A percentile compares a stretch with the other conserved stretches of the same genome.
Evolutionary conservation across 23 tunicate species (phyloP).

Genomic region (Halocynthia roretzi): DNA sequence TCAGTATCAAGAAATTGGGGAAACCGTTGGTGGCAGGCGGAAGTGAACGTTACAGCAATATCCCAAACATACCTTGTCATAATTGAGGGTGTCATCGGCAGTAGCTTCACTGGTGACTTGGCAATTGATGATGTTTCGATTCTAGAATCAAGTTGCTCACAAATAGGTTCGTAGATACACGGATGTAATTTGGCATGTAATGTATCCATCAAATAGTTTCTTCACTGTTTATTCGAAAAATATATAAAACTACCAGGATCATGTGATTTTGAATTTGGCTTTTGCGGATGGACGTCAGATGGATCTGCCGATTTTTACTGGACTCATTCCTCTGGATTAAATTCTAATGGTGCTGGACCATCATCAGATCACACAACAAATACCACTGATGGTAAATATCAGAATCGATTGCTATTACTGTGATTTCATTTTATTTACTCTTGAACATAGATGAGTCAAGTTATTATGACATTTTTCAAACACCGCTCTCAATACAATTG

Average conservation of each 20-base stretch:
- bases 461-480: background rate
- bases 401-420: background rate
- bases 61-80: constrained; percentile 1
- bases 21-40: constrained; percentile 34
- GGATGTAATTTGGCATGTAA: no score
- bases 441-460: background rate
- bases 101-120: constrained; percentile 32
- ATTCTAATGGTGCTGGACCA: constrained; percentile 27
- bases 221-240: no score
- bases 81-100: constrained; percentile 25
- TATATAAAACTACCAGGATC: constrained; percentile 3
- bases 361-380: constrained; percentile 35
- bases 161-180: background rate
- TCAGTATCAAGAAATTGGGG: constrained; percentile 34
- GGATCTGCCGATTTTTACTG: constrained; percentile 27
- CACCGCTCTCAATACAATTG: background rate
- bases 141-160: constrained; percentile 12
- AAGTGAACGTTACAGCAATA: constrained; percentile 17
- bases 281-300: constrained; percentile 48
- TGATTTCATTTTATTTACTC: background rate
- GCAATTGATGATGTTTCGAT: constrained; percentile 60
- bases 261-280: constrained; percentile 39
- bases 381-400: constrained; percentile 22
- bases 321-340: constrained; percentile 10
- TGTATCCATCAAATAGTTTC: no score